A percentile compares a stretch with the other conserved stretches of the same genome.
phyloP scores from a whole-genome alignment of 2,113 vertebrate species.

The Globicephala melas region DNA sequence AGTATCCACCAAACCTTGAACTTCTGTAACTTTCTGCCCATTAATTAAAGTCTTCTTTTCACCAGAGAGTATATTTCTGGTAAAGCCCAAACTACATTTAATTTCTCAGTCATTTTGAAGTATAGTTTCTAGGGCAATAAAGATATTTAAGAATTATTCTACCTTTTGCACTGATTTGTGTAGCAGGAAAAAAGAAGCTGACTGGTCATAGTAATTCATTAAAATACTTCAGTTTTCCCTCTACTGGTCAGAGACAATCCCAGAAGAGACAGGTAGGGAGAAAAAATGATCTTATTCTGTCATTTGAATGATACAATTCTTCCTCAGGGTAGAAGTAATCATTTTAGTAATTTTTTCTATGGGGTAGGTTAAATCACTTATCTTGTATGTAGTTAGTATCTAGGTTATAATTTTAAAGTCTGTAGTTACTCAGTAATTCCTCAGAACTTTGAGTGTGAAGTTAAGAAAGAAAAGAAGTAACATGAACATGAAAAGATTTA shows the following conservation, averaged over 20 bases:
- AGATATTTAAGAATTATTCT: not conserved
- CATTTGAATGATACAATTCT: not conserved
- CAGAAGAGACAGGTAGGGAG: not conserved
- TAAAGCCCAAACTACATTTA: not conserved
- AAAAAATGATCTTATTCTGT: not conserved
- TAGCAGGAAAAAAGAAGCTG: not conserved
- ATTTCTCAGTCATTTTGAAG: not conserved
- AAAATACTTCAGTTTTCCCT: not conserved
- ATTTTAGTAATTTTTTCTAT: not conserved
- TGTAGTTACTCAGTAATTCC: not conserved
- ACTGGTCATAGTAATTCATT: not conserved
- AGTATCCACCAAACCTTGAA: not conserved
- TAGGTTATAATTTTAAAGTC: conserved; percentile 5
- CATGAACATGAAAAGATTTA: not conserved
- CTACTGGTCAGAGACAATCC: not conserved
- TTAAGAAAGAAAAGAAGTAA: not conserved
- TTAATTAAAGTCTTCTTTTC: not conserved
- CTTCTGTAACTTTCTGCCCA: not conserved
- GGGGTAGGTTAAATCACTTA: not conserved
- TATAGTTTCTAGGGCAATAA: not conserved
- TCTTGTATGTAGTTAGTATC: not conserved
- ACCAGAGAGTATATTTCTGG: not conserved
- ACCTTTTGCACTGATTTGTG: not conserved
- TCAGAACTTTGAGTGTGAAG: not conserved
- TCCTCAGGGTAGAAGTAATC: not conserved